Percentiles rank a stretch among this genome's conserved stretches.
Conservation (phyloP, 2,888 invertebrate species). For the Crocallis elinguaria region DNA sequence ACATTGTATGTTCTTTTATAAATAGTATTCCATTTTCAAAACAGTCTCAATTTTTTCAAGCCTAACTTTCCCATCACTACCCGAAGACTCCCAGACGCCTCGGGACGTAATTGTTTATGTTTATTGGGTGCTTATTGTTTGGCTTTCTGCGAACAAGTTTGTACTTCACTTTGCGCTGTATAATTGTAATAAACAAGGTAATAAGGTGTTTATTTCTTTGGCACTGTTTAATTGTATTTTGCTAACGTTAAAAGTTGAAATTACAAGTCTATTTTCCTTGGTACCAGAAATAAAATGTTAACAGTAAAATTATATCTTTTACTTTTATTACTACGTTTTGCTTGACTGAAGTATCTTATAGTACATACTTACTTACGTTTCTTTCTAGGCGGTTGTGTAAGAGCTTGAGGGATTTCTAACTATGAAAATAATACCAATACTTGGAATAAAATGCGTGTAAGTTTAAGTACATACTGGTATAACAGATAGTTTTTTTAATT, state of each 20-base stretch:
- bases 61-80: slow-evolving; percentile 43
- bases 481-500: too few relatives aligned
- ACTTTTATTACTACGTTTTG: too few relatives aligned
- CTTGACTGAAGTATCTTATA: too few relatives aligned
- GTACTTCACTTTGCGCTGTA: slow-evolving; percentile 55
- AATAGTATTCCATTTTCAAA: too few relatives aligned
- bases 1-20: too few relatives aligned
- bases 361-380: too few relatives aligned
- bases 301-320: not conserved
- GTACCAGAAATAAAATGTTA: slow-evolving; percentile 9
- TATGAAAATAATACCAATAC: too few relatives aligned
- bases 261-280: slow-evolving; percentile 24
- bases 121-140: slow-evolving; percentile 75
- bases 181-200: slow-evolving; percentile 57
- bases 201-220: slow-evolving; percentile 47
- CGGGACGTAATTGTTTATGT: slow-evolving; percentile 69
- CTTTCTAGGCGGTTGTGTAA: too few relatives aligned
- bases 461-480: too few relatives aligned
- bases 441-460: too few relatives aligned
- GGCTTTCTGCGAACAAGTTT: slow-evolving; percentile 64
- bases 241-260: slow-evolving; percentile 30
- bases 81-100: slow-evolving; percentile 58
- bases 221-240: slow-evolving; percentile 38
- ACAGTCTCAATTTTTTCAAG: not conserved
- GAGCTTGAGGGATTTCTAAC: too few relatives aligned